These are phyloP conservation scores for Rhabdophis nuchalis DNA, from an alignment of 2,797 vertebrate species.

Conservation along the genomic window DNA sequence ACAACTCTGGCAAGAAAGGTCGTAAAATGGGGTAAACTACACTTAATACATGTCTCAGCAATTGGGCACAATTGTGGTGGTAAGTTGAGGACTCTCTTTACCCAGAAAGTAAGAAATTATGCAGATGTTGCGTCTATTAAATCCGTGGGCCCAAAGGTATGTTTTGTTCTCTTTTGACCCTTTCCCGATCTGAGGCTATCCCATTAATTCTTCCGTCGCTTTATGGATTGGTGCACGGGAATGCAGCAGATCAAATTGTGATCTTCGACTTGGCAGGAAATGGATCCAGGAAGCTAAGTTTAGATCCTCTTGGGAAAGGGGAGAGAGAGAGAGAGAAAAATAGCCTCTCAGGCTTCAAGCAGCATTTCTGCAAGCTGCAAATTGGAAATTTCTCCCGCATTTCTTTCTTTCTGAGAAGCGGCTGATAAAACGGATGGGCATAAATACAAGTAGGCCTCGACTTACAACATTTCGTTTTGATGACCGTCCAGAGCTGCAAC, in stretches of 20 bases:
- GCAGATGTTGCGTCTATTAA: background rate
- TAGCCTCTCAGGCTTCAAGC: background rate
- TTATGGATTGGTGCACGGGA: background rate
- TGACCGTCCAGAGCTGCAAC: background rate
- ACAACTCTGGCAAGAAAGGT: too few species aligned
- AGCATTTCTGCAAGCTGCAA: background rate
- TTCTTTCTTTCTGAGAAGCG: background rate
- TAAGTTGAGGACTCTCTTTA: background rate
- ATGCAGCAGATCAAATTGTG: too few species aligned
- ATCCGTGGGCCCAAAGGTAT: background rate
- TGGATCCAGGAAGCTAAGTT: background rate
- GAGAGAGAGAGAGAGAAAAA: background rate
- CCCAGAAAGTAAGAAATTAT: background rate
- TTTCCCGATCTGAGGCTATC: background rate
- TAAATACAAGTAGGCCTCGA: background rate
- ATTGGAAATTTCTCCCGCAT: background rate
- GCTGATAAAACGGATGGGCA: background rate
- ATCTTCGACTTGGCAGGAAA: background rate
- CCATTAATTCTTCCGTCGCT: background rate
- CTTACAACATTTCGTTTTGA: background rate
- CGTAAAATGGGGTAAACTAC: too few species aligned
- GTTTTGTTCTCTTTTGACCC: background rate
- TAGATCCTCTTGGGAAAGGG: background rate
- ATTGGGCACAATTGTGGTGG: too few species aligned
- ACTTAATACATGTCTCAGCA: too few species aligned